Conservation (phyloP, 2,113 vertebrate genomes). For the Isurus oxyrinchus region DNA sequence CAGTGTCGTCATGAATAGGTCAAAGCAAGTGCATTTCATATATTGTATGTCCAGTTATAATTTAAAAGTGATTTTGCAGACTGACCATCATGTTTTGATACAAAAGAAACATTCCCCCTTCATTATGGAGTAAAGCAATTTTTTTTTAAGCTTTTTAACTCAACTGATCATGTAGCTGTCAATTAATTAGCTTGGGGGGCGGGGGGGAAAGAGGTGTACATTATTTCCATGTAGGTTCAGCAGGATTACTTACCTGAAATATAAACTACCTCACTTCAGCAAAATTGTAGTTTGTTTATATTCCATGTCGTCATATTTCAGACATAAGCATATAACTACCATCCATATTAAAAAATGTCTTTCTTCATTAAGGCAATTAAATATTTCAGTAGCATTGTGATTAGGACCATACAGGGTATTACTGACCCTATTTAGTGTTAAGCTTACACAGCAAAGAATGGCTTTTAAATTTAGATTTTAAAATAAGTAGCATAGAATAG, state of each 20-base stretch:
- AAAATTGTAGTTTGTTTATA: neutral
- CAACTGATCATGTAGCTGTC: neutral
- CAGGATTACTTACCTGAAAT: neutral
- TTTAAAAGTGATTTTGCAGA: slow-evolving; percentile 3
- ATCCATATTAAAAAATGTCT: neutral
- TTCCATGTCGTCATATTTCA: neutral
- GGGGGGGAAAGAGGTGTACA: neutral
- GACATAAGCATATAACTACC: neutral
- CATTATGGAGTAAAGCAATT: neutral
- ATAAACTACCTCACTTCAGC: neutral
- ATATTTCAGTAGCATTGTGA: neutral
- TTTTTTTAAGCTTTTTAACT: neutral
- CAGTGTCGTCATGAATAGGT: neutral
- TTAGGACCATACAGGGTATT: neutral
- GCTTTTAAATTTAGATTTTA: neutral
- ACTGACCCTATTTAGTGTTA: neutral
- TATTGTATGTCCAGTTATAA: neutral
- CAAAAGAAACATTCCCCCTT: neutral
- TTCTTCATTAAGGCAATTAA: neutral
- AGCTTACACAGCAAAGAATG: neutral
- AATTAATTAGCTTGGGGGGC: neutral
- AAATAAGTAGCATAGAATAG: neutral
- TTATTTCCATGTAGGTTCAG: neutral
- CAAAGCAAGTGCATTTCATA: slow-evolving; percentile 9
- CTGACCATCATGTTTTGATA: neutral